phyloP scores from a whole-genome alignment of 2,797 vertebrate species.

The Enteromius argenteus region DNA sequence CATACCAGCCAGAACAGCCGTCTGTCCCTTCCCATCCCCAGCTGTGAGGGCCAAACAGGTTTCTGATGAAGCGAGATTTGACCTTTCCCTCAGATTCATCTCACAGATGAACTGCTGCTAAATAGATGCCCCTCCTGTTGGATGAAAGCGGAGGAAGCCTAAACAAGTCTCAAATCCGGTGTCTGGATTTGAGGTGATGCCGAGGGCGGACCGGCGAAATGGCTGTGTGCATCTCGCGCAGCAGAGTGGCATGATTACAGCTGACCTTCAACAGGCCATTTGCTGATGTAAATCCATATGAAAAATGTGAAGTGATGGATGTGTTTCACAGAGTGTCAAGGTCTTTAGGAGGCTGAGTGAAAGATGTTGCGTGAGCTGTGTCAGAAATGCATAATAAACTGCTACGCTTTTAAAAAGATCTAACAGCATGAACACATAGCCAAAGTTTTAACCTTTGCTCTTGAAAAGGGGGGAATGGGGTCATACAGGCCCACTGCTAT shows the following conservation, averaged over 20 bases:
- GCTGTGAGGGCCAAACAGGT: conserved; percentile 60
- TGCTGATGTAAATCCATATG: conserved; percentile 33
- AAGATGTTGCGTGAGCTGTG: conserved; percentile 5
- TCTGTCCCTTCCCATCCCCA: conserved; percentile 49
- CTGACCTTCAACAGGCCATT: conserved; percentile 42
- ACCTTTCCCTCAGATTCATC: conserved; percentile 61
- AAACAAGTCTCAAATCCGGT: conserved; percentile 17
- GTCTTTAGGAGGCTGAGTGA: conserved; percentile 35
- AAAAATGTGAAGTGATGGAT: conserved; percentile 36
- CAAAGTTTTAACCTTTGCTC: neutral
- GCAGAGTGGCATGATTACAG: neutral
- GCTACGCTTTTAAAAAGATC: neutral
- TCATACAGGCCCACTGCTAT: neutral
- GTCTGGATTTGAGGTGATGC: conserved; percentile 10
- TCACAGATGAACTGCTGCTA: conserved; percentile 60
- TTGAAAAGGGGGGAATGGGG: neutral
- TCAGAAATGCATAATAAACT: neutral
- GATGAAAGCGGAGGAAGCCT: neutral
- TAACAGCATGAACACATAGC: neutral
- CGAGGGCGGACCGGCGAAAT: neutral
- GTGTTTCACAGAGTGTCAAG: conserved; percentile 40
- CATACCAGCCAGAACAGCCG: conserved; percentile 14
- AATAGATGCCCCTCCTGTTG: conserved; percentile 43
- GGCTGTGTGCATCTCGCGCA: conserved; percentile 20
- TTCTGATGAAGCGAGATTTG: conserved; percentile 57